Evolutionary conservation across 2,113 vertebrate genomes (phyloP).

Genomic region (Toxotes jaculatrix): DNA sequence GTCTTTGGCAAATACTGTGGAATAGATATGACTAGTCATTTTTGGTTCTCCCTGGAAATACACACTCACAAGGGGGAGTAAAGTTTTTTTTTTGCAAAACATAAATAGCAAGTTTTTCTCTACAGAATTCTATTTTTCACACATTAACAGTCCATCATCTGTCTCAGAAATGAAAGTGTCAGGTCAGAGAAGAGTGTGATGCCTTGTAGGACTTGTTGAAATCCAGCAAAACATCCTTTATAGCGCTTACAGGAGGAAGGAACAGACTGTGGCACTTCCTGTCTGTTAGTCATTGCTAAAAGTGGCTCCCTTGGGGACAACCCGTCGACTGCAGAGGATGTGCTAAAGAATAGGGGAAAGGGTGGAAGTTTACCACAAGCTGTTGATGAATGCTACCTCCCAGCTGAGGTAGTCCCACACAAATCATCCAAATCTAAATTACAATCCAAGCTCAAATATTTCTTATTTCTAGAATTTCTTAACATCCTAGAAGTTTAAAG

Average conservation of each 20-base stretch:
- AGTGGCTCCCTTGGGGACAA: conserved; percentile 35
- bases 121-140: background rate
- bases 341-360: conserved; percentile 51
- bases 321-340: conserved; percentile 59
- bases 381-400: conserved; percentile 3
- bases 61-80: conserved; percentile 59
- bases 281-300: conserved; percentile 52
- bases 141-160: background rate
- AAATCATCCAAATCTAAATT: background rate
- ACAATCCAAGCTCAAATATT: background rate
- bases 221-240: conserved; percentile 37
- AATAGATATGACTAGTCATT: background rate
- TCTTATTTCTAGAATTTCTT: background rate
- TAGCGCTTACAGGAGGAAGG: background rate
- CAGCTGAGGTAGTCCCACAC: background rate
- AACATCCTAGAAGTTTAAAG: background rate
- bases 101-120: background rate
- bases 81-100: conserved; percentile 27
- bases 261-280: conserved; percentile 56
- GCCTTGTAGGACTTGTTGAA: conserved; percentile 14
- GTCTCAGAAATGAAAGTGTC: background rate
- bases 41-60: conserved; percentile 2
- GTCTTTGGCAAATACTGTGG: conserved; percentile 19
- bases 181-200: background rate
- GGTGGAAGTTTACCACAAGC: conserved; percentile 29